Evolutionary conservation across 2,113 vertebrate species (phyloP), one percentile per base, ranked within the genome.

Genomic region (Ivindomyrus marchei): DNA sequence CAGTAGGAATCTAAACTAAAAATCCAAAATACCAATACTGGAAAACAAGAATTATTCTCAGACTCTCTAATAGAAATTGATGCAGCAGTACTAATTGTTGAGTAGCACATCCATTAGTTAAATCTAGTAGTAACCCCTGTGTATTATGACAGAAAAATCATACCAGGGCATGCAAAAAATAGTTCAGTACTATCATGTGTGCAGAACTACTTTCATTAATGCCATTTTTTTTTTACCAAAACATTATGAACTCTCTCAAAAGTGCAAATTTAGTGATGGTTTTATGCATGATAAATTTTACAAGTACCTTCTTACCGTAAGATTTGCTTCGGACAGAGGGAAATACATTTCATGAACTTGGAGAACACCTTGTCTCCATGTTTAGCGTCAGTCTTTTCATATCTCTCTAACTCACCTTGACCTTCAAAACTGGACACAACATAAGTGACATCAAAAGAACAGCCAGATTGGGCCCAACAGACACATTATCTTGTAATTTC

Each of bases 321-420:
- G 89, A 97, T 95, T 94, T 97, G 97, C 56, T 96, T 94, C 85
- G 90, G 96, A 93, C 97, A 97, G 84, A 90, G 0, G 50, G 95
- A 95, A 92, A 97, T 95, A 92, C 93, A 96, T 92, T 97, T 97
- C 97, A 97, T 96, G 92, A 97, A 97, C 91, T 95, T 95, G 89
- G 94, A 93, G 91, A 97, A 97, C 0, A 91, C 91, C 31, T 92
- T 91, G 89, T 97, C 96, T 92, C 94, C 95, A 91, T 93, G 95
- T 92, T 94, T 95, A 58, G 94, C 90, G 89, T 93, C 66, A 56
- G 93, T 92, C 91, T 96, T 97, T 94, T 97, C 97, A 1, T 97
- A 97, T 74, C 94, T 94, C 93, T 97, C 97, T 88, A 58, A 83
- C 46, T 70, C 91, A 86, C 85, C 88, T 90, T 93, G 93, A 90